A percentile compares a stretch with the other conserved stretches of the same genome.
Evolutionary conservation across 2,888 invertebrate species (phyloP).

Genomic region (Ichneumoninae sp.): DNA sequence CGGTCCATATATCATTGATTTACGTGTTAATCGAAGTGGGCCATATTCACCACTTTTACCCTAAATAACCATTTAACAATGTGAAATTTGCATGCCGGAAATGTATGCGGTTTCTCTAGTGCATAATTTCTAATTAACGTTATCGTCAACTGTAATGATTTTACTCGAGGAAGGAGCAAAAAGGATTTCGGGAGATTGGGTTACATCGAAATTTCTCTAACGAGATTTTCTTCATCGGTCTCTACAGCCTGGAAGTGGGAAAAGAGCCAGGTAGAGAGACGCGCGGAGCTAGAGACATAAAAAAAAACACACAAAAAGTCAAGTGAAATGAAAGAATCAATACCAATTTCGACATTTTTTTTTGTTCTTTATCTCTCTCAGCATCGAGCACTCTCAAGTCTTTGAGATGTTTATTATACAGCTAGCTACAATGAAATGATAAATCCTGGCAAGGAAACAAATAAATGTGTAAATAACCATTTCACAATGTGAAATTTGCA

Average conservation of each 20-base stretch:
- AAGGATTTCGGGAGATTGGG: no score
- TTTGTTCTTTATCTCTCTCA: not conserved
- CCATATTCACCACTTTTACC: no score
- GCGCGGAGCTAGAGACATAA: no score
- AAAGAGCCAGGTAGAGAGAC: no score
- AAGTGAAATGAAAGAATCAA: slow-evolving; percentile 8
- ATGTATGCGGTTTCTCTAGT: not conserved
- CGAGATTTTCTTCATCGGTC: no score
- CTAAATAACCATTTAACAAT: not conserved
- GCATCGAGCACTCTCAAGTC: not conserved
- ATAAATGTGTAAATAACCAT: not conserved
- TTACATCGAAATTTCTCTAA: no score
- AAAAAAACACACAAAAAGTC: no score
- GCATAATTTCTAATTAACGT: slow-evolving; percentile 3
- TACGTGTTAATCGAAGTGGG: no score
- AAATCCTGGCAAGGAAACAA: not conserved
- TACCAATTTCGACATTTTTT: not conserved
- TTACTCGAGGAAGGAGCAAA: not conserved
- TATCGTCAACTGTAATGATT: slow-evolving; percentile 6
- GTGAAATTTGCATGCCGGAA: not conserved
- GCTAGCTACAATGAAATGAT: not conserved
- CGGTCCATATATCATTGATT: no score
- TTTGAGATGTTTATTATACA: slow-evolving; percentile 6
- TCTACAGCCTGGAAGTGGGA: no score
- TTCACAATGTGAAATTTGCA: not conserved